These are phyloP conservation scores for Meiosimyza platycephala DNA, from an alignment of 2,888 invertebrate genomes.

Conservation along the genomic window DNA sequence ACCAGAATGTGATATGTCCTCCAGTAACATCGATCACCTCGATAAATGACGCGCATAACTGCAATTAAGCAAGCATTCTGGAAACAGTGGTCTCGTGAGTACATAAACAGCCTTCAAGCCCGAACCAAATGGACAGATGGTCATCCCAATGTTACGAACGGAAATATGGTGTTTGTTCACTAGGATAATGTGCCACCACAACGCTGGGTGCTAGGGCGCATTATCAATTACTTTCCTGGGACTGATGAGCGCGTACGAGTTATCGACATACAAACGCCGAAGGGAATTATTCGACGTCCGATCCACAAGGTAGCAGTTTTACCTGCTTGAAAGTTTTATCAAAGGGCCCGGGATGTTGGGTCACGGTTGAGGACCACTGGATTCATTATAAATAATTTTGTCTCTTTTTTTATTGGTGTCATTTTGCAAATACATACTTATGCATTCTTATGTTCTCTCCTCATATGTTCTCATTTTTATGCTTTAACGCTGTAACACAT, in stretches of 20 bases:
- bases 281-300: slow-evolving; percentile 23
- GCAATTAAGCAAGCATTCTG: slow-evolving; percentile 29
- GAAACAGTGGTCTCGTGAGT: slow-evolving; percentile 27
- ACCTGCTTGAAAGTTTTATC: slow-evolving; percentile 29
- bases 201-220: slow-evolving; percentile 16
- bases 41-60: slow-evolving; percentile 27
- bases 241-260: slow-evolving; percentile 20
- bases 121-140: slow-evolving; percentile 23
- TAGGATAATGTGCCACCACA: slow-evolving; percentile 29
- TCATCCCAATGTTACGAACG: neutral
- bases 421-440: too few relatives aligned
- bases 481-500: too few relatives aligned
- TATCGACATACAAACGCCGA: slow-evolving; percentile 26
- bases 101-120: slow-evolving; percentile 23
- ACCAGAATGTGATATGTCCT: slow-evolving; percentile 10
- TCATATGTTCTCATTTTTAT: too few relatives aligned
- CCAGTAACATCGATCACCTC: slow-evolving; percentile 1
- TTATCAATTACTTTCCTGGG: slow-evolving; percentile 16
- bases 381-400: too few relatives aligned
- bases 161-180: slow-evolving; percentile 15
- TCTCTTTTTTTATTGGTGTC: too few relatives aligned
- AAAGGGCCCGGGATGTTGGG: slow-evolving; percentile 21
- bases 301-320: slow-evolving; percentile 29
- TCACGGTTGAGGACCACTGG: neutral
- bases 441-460: too few relatives aligned